These are phyloP conservation scores for Tadarida brasiliensis DNA, from an alignment of 2,797 vertebrate species.

Conservation along the genomic window DNA sequence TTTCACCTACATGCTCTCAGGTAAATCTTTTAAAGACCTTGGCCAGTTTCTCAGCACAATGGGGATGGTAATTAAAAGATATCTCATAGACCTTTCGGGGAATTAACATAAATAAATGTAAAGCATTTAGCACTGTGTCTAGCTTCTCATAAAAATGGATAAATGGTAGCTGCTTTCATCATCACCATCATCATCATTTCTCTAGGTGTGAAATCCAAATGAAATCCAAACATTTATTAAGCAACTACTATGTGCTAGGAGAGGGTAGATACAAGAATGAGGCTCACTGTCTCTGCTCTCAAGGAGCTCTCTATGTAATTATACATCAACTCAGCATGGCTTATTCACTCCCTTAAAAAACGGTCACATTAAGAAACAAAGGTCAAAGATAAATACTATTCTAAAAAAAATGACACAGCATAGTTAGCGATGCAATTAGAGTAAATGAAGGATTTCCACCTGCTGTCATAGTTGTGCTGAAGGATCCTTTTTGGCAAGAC, in stretches of 20 bases:
- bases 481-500: slow-evolving; percentile 59
- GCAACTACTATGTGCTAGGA: background rate
- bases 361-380: slow-evolving; percentile 60
- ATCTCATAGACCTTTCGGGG: background rate
- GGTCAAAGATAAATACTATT: slow-evolving; percentile 65
- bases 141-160: slow-evolving; percentile 23
- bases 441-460: slow-evolving; percentile 64
- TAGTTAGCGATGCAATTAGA: slow-evolving; percentile 62
- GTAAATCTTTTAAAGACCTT: slow-evolving; percentile 3
- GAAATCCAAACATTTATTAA: slow-evolving; percentile 12
- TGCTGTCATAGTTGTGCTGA: slow-evolving; percentile 46
- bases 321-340: background rate
- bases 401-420: background rate
- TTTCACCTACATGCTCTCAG: background rate
- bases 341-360: slow-evolving; percentile 37
- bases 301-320: background rate
- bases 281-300: background rate
- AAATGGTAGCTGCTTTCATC: background rate
- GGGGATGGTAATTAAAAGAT: slow-evolving; percentile 26
- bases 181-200: background rate
- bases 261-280: background rate
- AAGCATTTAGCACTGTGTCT: background rate
- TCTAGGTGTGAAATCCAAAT: slow-evolving; percentile 16
- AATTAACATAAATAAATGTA: background rate
- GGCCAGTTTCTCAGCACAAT: slow-evolving; percentile 55